Evolutionary conservation across 2,113 vertebrate species (phyloP).

Genomic region (Callopanchax toddi): DNA sequence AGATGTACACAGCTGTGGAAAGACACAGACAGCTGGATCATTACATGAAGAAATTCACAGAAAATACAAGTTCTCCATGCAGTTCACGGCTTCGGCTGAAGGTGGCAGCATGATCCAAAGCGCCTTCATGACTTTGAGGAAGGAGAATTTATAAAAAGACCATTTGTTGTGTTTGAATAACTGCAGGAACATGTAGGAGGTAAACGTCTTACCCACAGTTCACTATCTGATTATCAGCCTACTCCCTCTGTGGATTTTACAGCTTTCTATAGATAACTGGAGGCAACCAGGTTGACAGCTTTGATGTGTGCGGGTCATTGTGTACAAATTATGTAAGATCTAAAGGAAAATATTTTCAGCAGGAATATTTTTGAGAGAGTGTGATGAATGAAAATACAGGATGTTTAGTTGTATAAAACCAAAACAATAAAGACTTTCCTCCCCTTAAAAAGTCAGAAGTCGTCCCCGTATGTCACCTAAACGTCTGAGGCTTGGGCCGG

Average conservation of each 20-base stretch:
- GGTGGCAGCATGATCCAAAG: conserved; percentile 51
- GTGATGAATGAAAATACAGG: too few species aligned
- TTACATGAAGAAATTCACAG: neutral
- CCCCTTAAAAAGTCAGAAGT: conserved; percentile 6
- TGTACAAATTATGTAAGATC: neutral
- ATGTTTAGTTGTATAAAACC: neutral
- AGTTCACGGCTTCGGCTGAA: conserved; percentile 46
- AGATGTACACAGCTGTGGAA: conserved; percentile 87
- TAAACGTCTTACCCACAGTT: conserved; percentile 30
- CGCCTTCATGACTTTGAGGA: neutral
- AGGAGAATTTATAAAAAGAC: conserved; percentile 15
- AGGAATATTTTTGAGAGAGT: too few species aligned
- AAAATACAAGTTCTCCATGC: neutral
- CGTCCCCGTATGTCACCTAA: neutral
- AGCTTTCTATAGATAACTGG: neutral
- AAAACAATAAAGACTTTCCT: conserved; percentile 9
- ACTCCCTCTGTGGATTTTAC: conserved; percentile 26
- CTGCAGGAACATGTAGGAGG: conserved; percentile 38
- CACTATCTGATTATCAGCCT: conserved; percentile 19
- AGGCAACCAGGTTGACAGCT: neutral
- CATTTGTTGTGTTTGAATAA: conserved; percentile 37
- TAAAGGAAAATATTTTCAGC: too few species aligned
- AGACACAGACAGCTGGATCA: neutral
- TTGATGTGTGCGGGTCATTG: neutral
- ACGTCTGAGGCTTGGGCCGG: conserved; percentile 3